A percentile compares a stretch with the other conserved stretches of the same genome.
These are phyloP conservation scores for Motacilla tschutschensis DNA, from an alignment of 2,113 vertebrate genomes.

Conservation along the genomic window DNA sequence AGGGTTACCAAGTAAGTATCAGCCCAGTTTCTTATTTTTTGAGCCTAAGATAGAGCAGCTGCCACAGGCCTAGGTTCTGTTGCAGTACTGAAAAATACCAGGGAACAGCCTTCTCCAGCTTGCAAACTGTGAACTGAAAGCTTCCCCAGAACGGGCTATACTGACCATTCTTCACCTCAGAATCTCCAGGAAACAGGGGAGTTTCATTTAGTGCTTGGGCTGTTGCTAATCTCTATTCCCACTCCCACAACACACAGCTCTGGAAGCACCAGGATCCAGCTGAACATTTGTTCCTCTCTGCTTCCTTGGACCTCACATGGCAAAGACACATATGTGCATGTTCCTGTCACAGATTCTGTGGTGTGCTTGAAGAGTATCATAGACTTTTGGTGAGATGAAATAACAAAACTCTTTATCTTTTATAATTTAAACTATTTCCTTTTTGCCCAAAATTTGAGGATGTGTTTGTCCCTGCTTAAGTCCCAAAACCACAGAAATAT, in stretches of 20 bases:
- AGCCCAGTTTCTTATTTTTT: background rate
- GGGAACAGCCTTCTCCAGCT: background rate
- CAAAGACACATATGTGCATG: background rate
- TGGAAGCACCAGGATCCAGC: background rate
- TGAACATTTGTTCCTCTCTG: background rate
- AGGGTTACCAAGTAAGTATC: background rate
- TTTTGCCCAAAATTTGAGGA: background rate
- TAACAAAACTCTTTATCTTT: background rate
- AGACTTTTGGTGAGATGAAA: background rate
- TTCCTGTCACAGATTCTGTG: background rate
- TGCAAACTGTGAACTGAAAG: background rate
- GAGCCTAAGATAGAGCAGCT: background rate
- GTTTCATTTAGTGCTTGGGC: background rate
- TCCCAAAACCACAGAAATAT: background rate
- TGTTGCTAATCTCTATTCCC: background rate
- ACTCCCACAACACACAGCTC: background rate
- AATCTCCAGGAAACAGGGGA: background rate
- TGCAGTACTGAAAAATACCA: background rate
- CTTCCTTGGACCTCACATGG: background rate
- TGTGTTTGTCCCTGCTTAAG: background rate
- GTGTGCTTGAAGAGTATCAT: accelerated
- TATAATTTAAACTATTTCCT: background rate
- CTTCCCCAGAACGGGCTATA: background rate
- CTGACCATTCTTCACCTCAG: background rate
- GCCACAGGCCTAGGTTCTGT: accelerated